These are phyloP conservation scores for Intellagama lesueurii DNA, from an alignment of 2,797 vertebrate genomes.

Conservation along the genomic window DNA sequence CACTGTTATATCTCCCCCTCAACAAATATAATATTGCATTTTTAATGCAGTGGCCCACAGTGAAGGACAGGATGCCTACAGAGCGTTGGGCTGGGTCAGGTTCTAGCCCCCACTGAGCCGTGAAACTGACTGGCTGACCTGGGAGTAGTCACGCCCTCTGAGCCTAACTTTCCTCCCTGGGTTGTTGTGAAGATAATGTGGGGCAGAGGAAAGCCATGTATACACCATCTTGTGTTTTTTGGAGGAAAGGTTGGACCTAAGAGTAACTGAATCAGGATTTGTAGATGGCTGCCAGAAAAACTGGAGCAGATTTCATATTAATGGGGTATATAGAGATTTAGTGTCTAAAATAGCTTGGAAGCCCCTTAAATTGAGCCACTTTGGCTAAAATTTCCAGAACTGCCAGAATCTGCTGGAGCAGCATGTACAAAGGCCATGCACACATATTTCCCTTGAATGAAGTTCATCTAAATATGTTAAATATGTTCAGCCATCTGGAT, in stretches of 20 bases:
- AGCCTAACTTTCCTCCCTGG: neutral
- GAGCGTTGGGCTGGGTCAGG: neutral
- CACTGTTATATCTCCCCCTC: too few species aligned
- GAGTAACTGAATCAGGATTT: neutral
- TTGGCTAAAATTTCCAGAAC: neutral
- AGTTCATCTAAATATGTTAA: constrained; percentile 36
- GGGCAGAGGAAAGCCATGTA: neutral
- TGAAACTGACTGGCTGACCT: neutral
- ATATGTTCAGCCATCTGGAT: constrained; percentile 26
- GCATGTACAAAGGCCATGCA: neutral
- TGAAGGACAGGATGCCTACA: too few species aligned
- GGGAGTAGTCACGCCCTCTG: neutral
- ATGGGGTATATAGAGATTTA: constrained; percentile 5
- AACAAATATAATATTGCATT: too few species aligned
- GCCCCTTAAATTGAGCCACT: neutral
- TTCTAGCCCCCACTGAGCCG: neutral
- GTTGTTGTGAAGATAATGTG: neutral
- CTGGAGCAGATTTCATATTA: neutral
- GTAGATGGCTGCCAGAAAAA: neutral
- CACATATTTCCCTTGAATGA: constrained; percentile 28
- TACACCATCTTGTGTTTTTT: neutral
- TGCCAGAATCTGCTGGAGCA: constrained; percentile 12
- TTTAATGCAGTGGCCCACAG: too few species aligned
- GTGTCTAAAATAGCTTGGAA: neutral
- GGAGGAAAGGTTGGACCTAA: neutral